Conservation (phyloP, 2,113 vertebrate genomes). For the Tragelaphus buxtoni region DNA sequence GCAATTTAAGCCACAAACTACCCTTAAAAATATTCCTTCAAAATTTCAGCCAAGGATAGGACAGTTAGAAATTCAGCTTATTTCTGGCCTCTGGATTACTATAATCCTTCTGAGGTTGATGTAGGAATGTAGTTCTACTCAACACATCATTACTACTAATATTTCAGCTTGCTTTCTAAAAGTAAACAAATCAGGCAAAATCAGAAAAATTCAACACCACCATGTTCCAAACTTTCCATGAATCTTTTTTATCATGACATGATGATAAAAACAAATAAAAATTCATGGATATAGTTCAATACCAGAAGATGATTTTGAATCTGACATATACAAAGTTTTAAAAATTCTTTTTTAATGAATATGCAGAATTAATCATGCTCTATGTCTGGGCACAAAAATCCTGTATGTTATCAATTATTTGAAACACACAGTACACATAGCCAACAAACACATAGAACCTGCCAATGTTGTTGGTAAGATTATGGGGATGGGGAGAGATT, state of each 20-base stretch:
- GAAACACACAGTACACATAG: background rate
- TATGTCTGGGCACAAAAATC: background rate
- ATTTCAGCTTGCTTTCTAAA: conserved; percentile 10
- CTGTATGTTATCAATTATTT: background rate
- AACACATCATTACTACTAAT: background rate
- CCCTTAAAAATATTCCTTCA: background rate
- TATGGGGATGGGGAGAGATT: background rate
- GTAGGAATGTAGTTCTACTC: background rate
- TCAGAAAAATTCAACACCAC: background rate
- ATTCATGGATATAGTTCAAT: background rate
- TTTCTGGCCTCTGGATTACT: conserved; percentile 4
- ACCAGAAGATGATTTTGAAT: background rate
- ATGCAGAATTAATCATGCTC: background rate
- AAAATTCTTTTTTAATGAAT: background rate
- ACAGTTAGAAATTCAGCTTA: background rate
- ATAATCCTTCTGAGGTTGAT: background rate
- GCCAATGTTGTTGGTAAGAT: background rate
- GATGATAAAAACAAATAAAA: background rate
- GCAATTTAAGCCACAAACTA: background rate
- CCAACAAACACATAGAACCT: background rate
- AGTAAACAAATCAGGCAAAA: background rate
- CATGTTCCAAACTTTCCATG: background rate
- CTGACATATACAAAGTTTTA: background rate
- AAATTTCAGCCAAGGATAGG: background rate
- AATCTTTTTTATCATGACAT: background rate